Conservation (phyloP, 2,797 vertebrate genomes). For the Catamblyrhynchus diadema region DNA sequence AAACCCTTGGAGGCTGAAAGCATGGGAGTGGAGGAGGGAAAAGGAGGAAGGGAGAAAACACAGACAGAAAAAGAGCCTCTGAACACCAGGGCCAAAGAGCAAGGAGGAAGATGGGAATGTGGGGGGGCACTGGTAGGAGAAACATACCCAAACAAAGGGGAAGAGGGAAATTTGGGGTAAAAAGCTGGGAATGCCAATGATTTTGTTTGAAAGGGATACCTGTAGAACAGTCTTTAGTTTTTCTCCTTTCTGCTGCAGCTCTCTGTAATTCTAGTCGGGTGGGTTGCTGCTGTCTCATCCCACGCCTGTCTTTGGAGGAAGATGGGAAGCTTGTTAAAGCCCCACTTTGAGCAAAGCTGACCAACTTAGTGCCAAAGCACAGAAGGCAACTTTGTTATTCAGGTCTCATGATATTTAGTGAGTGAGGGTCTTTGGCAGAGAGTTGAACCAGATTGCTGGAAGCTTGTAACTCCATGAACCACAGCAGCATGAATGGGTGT, state of each 20-base stretch:
- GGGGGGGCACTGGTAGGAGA: neutral
- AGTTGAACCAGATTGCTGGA: neutral
- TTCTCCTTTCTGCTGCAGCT: neutral
- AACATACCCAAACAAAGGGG: neutral
- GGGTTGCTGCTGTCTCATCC: neutral
- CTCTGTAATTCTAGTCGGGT: neutral
- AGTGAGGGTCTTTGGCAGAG: neutral
- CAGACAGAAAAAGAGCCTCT: neutral
- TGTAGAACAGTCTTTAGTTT: neutral
- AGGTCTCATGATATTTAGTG: accelerated
- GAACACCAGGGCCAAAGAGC: neutral
- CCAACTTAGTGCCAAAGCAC: neutral
- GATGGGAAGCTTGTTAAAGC: neutral
- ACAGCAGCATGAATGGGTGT: neutral
- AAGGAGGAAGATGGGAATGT: neutral
- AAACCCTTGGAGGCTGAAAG: neutral
- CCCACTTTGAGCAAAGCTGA: neutral
- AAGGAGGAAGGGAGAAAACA: neutral
- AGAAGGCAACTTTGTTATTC: neutral
- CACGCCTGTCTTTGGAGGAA: neutral
- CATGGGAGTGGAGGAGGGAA: neutral
- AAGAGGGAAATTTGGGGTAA: neutral
- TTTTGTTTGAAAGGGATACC: neutral
- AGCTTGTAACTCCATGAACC: neutral
- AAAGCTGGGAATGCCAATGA: neutral